Base-by-base conservation (phyloP, 2,888 invertebrate species). In the Cheilosia variabilis region DNA sequence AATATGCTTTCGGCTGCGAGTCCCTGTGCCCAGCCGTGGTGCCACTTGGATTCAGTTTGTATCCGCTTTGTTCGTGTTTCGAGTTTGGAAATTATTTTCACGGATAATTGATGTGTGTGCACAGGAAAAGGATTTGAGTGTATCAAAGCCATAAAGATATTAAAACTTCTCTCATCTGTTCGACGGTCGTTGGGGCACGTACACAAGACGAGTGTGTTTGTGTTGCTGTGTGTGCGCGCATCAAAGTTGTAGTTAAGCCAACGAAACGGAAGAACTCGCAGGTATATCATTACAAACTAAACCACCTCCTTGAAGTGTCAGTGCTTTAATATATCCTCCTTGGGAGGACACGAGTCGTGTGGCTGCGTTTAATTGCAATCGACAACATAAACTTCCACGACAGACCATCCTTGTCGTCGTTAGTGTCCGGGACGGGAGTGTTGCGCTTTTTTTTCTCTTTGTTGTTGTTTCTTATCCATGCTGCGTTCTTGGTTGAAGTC, bases 321-420 rank as follows among this genome's bases (percentile, higher is more conserved):
- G 65, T 69, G 66, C 57, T 72, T 2, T n/a, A 37, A 37, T 37
- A 37, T 24, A 73, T 78, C 45, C 52, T 78, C 57, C 57, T 76
- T 53, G 34, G 58, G 5, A 52, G 43, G 13, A 43, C n/a, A 19
- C 5, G 10, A 37, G 43, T 71, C 53, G 55, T 73, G 53, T 73
- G 55, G 65, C 69, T 79, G 63, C 69, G 60, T 83, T 83, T 83
- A 76, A 84, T 80, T 80, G 79, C 68, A 75, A 84, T 75, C 71
- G 77, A 58, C 47, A 31, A 77, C 62, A 43, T 62, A 68, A 72
- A 72, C 72, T 66, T 52, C 60, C 47, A 34, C 62, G 22, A 76
- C 58, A 58, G 60, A 72, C 58, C 37, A 19, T 71, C 71, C 45
- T 58, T 63, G 53, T 66, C 52, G 19, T 60, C 17, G 55, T 50